phyloP scores from a whole-genome alignment of 1,140 invertebrate genomes.

The Choristoneura fumiferana region DNA sequence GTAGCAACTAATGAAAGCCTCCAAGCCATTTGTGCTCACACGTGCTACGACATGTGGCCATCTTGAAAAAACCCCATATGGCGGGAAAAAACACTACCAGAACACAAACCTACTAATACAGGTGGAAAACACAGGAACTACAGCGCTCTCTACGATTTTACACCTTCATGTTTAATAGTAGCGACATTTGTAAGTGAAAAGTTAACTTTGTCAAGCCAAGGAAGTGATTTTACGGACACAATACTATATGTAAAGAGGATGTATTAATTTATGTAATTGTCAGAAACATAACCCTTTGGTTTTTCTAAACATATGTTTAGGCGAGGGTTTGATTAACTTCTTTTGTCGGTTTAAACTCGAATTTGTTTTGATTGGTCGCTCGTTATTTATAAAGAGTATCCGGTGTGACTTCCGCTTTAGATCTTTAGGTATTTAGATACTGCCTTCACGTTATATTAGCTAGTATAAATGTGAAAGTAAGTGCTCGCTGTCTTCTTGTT shows the following conservation, averaged over 20 bases:
- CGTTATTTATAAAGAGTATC: constrained; percentile 45
- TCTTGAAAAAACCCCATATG: constrained; percentile 61
- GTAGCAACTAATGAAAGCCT: constrained; percentile 14
- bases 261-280: constrained; percentile 75
- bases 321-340: constrained; percentile 51
- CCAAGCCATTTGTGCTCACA: constrained; percentile 12
- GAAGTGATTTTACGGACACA: constrained; percentile 72
- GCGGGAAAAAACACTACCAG: constrained; percentile 53
- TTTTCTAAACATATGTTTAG: constrained; percentile 58
- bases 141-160: background rate
- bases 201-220: constrained; percentile 26
- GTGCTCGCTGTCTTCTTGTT: too few species aligned
- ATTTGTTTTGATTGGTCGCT: constrained; percentile 67
- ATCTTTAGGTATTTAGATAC: constrained; percentile 16
- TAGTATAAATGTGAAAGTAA: too few species aligned
- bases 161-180: background rate
- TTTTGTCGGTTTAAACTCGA: constrained; percentile 64
- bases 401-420: constrained; percentile 43
- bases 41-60: constrained; percentile 53
- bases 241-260: constrained; percentile 56
- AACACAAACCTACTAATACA: background rate
- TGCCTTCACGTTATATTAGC: too few species aligned
- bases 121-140: background rate
- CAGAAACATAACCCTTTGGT: constrained; percentile 53
- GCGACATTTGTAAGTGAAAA: background rate